phyloP scores from a whole-genome alignment of 2,113 vertebrate genomes.

The Marcusenius ussheri region DNA sequence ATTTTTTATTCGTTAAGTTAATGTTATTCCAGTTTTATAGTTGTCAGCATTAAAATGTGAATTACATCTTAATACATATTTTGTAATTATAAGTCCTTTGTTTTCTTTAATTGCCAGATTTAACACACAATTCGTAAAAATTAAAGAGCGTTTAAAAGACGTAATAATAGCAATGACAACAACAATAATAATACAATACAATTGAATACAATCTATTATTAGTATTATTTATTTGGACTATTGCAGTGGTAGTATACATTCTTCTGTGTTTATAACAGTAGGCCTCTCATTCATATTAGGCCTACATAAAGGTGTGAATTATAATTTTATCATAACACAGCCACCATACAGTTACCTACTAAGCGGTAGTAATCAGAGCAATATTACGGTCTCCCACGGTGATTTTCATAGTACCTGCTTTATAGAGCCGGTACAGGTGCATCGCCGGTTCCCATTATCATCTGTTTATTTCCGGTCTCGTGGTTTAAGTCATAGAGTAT shows the following conservation, averaged over 20 bases:
- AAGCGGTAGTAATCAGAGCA: neutral
- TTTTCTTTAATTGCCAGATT: neutral
- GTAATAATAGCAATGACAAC: neutral
- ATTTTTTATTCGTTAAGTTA: neutral
- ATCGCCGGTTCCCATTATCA: neutral
- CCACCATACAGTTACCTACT: neutral
- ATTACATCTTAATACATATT: neutral
- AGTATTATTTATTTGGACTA: neutral
- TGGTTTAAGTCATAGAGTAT: neutral
- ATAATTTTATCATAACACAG: neutral
- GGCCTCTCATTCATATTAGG: neutral
- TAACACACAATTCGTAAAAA: neutral
- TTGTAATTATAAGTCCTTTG: neutral
- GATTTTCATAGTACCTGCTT: neutral
- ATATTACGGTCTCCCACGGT: neutral
- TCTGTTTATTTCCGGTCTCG: neutral
- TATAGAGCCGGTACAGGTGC: neutral
- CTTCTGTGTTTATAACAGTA: neutral
- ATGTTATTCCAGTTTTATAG: neutral
- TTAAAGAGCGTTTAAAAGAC: neutral
- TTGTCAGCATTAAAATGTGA: neutral
- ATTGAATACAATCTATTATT: neutral
- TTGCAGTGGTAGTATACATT: neutral
- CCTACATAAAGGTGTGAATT: neutral
- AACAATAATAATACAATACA: neutral